Evolutionary conservation across 2,797 vertebrate species (phyloP).

Genomic region (Pseudochirops cupreus): DNA sequence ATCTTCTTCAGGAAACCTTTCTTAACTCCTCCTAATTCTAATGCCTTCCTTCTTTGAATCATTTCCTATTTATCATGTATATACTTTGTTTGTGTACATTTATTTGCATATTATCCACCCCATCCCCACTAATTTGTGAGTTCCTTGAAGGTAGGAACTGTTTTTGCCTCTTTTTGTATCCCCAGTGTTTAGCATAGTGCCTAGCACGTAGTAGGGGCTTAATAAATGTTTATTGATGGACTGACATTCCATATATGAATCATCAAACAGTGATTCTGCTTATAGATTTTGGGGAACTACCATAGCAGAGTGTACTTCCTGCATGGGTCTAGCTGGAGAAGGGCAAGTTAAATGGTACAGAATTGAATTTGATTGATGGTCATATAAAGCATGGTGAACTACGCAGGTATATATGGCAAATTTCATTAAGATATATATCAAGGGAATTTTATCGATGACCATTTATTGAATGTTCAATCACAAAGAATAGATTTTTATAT

Average conservation of each 20-base stretch:
- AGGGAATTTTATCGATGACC: background rate
- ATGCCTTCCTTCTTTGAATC: background rate
- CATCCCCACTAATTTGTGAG: background rate
- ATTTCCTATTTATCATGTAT: background rate
- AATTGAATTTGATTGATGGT: background rate
- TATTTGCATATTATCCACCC: too few species aligned
- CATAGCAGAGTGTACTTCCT: background rate
- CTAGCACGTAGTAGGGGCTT: background rate
- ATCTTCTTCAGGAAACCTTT: background rate
- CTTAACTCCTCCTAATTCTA: background rate
- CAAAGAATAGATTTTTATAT: background rate
- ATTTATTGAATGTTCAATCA: background rate
- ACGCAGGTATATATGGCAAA: background rate
- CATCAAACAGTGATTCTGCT: background rate
- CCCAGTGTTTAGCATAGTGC: background rate
- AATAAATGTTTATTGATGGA: background rate
- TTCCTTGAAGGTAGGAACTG: background rate
- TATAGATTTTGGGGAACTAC: background rate
- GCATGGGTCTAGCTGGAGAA: background rate
- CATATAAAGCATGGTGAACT: background rate
- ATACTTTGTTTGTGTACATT: background rate
- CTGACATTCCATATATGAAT: background rate
- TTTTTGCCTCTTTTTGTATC: background rate
- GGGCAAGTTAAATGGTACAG: background rate
- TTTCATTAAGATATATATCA: background rate